Evolutionary conservation across 2,888 invertebrate species (phyloP), one percentile per base, ranked within the genome.

Genomic region (Acronicta alni): DNA sequence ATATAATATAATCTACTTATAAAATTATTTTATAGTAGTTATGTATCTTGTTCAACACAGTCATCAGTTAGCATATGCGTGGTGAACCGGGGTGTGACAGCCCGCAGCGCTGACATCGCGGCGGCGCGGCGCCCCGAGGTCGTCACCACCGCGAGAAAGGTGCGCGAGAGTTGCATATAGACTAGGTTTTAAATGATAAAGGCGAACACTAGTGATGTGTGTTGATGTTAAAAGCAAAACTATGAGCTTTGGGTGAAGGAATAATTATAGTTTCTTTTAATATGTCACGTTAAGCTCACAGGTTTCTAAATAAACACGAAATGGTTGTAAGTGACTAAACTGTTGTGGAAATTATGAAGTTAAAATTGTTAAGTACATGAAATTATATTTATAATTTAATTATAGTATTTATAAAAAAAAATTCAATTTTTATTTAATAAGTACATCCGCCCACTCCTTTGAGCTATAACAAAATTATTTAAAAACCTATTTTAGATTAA

Each of bases 91-190:
- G 96, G 96, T 20, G 95, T 95, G 47, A 92, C 95, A 14, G 95
- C 95, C n/a, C 87, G 94, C 55, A 92, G 95, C 35, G 80, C 84
- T 0, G 93, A 93, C 77, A 90, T 93, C 45, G 95, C 96, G 64
- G 96, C 96, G 52, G 94, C 96, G 69, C 95, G 96, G 85, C 95
- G 96, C 77, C 96, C 97, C 48, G 97, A 97, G 90, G 96, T 97
- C 75, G 97, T 97, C 73, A 97, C 97, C 75, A 96, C 97, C 60
- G 96, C 97, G 64, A 96, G 97, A 90, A 96, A 96, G 87, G 97
- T 97, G 93, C 97, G 97, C 87, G 97, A 97, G 92, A 97, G 97
- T 93, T 97, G 97, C 96, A 97, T 97, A 96, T 97, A 97, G 76
- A 69, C 54, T 46, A 16, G 37, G 35, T n/a, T 39, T 9, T 48